phyloP scores from a whole-genome alignment of 2,113 vertebrate species.

The Procapra przewalskii region DNA sequence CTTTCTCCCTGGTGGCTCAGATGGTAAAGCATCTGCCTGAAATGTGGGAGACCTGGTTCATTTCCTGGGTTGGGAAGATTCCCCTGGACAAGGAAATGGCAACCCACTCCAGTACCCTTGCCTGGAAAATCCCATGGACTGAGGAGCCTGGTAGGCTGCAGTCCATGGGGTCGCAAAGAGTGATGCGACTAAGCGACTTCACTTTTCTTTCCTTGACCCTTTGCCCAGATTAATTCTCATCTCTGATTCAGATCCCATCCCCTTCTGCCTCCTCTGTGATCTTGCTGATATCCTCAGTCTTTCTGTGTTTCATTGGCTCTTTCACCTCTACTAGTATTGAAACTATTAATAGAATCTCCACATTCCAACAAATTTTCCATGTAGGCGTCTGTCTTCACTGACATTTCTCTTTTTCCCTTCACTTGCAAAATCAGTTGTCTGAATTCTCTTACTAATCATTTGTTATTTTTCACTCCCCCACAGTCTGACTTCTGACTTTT shows the following conservation, averaged over 20 bases:
- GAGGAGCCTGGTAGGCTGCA: neutral
- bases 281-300: neutral
- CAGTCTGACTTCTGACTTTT: neutral
- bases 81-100: neutral
- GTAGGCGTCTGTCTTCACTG: neutral
- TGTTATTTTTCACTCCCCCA: neutral
- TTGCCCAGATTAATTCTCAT: neutral
- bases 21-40: neutral
- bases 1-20: neutral
- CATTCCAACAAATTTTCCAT: neutral
- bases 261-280: neutral
- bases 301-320: neutral
- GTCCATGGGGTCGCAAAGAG: neutral
- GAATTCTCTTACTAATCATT: neutral
- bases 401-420: neutral
- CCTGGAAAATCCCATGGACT: neutral
- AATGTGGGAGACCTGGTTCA: accelerated
- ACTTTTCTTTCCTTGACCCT: neutral
- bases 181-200: accelerated
- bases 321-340: neutral
- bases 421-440: neutral
- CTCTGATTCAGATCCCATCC: neutral
- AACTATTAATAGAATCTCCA: neutral
- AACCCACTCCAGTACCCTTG: neutral
- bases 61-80: neutral